phyloP scores from a whole-genome alignment of 1,140 invertebrate species.

The Drosophila parabipectinata region DNA sequence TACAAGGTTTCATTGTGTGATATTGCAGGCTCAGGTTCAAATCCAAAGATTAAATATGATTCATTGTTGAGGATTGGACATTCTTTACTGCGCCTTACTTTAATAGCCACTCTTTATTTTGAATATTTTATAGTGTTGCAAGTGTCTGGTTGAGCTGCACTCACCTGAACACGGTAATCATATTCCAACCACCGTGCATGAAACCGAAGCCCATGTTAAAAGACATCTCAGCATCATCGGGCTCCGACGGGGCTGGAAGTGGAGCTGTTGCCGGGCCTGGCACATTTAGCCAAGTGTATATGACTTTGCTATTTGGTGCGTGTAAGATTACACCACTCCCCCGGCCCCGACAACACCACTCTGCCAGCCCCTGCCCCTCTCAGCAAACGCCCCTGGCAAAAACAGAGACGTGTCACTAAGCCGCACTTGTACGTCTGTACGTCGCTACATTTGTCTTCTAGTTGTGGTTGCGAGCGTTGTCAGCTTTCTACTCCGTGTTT shows the following conservation, averaged over 20 bases:
- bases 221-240: slow-evolving; percentile 11
- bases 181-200: slow-evolving; percentile 5
- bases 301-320: slow-evolving; percentile 71
- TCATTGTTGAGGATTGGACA: not conserved
- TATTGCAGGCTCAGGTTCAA: not conserved
- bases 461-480: slow-evolving; percentile 61
- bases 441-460: slow-evolving; percentile 34
- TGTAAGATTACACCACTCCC: slow-evolving; percentile 59
- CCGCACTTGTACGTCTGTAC: slow-evolving; percentile 72
- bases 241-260: slow-evolving; percentile 19
- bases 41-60: not conserved
- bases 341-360: slow-evolving; percentile 23
- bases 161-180: slow-evolving; percentile 1
- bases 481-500: slow-evolving; percentile 58
- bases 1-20: not conserved
- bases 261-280: slow-evolving; percentile 9
- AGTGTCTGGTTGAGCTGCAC: not conserved
- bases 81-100: too few species aligned
- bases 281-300: slow-evolving; percentile 26
- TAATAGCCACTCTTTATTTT: not conserved
- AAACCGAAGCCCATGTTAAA: slow-evolving; percentile 17
- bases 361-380: not conserved
- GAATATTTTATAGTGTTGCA: not conserved
- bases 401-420: slow-evolving; percentile 66
- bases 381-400: slow-evolving; percentile 12